A percentile compares a stretch with the other conserved stretches of the same genome.
Evolutionary conservation across 2,113 vertebrate genomes (phyloP).

Genomic region (Oceanodroma tethys): DNA sequence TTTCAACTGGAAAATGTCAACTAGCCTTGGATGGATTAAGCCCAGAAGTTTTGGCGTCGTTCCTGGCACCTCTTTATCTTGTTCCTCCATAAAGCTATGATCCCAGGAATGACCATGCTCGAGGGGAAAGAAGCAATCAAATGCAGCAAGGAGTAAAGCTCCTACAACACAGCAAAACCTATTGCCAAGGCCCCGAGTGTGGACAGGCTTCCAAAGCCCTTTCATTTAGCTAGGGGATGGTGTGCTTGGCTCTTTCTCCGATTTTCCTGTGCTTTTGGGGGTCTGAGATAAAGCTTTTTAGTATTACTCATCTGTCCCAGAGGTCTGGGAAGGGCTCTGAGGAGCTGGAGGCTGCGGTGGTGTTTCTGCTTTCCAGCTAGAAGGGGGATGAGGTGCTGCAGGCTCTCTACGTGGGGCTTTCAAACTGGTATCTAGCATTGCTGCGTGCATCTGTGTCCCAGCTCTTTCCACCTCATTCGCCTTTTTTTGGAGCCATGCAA

Average conservation of each 20-base stretch:
- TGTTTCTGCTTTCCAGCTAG: not conserved
- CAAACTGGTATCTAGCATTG: not conserved
- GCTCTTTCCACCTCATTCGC: not conserved
- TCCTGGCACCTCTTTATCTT: conserved; percentile 52
- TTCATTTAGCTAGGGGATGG: not conserved
- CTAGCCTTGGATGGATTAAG: conserved; percentile 1
- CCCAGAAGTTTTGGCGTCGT: not conserved
- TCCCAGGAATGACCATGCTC: not conserved
- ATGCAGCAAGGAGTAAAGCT: not conserved
- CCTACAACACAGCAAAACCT: not conserved
- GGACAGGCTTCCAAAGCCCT: not conserved
- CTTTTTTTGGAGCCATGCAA: not conserved
- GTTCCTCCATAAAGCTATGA: not conserved
- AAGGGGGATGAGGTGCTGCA: not conserved
- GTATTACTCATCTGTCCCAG: not conserved
- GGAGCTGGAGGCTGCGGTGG: not conserved
- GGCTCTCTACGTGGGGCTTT: not conserved
- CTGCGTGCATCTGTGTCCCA: not conserved
- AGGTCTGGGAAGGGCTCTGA: not conserved
- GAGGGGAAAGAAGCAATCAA: not conserved
- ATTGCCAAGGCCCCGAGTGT: not conserved
- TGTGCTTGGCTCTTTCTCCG: not conserved
- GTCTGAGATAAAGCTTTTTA: not conserved
- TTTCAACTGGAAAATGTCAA: conserved; percentile 19
- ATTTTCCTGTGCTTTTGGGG: not conserved